A percentile compares a stretch with the other conserved stretches of the same genome.
phyloP scores from a whole-genome alignment of 2,113 vertebrate genomes.

The Cichladusa arquata region DNA sequence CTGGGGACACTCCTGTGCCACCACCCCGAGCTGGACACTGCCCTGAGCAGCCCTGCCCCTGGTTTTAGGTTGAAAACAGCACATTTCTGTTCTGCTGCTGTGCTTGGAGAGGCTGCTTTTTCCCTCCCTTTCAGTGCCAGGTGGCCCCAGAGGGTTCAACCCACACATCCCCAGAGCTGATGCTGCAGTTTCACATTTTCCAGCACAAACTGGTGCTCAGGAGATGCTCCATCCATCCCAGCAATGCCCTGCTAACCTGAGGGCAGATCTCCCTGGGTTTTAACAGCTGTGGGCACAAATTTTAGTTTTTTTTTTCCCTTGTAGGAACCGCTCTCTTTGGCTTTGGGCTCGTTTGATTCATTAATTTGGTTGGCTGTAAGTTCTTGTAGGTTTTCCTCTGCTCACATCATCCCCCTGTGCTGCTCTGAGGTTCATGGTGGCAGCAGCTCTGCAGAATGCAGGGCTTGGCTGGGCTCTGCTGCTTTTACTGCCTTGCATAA shows the following conservation, averaged over 20 bases:
- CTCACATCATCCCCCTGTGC: not conserved
- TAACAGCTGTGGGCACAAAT: not conserved
- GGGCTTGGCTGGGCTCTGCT: not conserved
- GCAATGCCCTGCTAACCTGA: rapidly evolving
- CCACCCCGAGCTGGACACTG: rapidly evolving
- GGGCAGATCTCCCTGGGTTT: not conserved
- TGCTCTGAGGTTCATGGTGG: not conserved
- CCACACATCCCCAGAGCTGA: rapidly evolving
- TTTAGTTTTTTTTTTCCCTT: not conserved
- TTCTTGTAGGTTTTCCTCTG: not conserved
- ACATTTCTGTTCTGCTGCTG: not conserved
- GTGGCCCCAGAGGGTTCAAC: not conserved
- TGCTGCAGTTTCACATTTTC: not conserved
- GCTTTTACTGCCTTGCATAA: not conserved
- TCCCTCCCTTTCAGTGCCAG: not conserved
- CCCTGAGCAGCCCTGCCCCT: rapidly evolving
- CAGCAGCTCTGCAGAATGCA: not conserved
- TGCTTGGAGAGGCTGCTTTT: not conserved
- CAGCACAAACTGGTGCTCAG: not conserved
- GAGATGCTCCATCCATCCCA: not conserved
- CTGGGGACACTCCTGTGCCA: rapidly evolving
- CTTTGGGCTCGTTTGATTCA: not conserved
- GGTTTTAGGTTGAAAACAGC: rapidly evolving
- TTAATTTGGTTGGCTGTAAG: not conserved
- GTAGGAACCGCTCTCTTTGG: not conserved